Evolutionary conservation across 2,888 invertebrate genomes (phyloP).

Genomic region (Orthosia gracilis): DNA sequence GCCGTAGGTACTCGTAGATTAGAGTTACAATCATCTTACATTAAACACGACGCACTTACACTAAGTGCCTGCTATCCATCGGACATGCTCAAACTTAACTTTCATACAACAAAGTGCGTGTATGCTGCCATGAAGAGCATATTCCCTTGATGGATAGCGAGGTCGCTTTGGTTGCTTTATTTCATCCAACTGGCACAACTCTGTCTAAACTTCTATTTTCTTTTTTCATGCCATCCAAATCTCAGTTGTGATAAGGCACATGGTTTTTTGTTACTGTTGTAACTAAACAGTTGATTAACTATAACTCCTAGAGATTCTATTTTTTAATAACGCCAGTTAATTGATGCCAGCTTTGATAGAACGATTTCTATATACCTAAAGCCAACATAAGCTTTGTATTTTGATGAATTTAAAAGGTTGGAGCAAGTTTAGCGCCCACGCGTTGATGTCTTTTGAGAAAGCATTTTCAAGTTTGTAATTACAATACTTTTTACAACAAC

Average conservation of each 20-base stretch:
- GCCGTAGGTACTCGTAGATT: slow-evolving; percentile 46
- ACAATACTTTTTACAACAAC: slow-evolving; percentile 19
- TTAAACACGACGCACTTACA: slow-evolving; percentile 79
- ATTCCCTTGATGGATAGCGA: slow-evolving; percentile 74
- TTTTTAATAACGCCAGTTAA: slow-evolving; percentile 64
- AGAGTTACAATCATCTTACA: slow-evolving; percentile 65
- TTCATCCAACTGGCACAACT: slow-evolving; percentile 83
- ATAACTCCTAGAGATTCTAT: slow-evolving; percentile 75
- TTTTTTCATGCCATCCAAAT: slow-evolving; percentile 81
- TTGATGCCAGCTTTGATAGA: slow-evolving; percentile 46
- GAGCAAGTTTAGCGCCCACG: slow-evolving; percentile 17
- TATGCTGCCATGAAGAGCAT: slow-evolving; percentile 31
- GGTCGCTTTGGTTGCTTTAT: slow-evolving; percentile 78
- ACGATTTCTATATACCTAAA: slow-evolving; percentile 13
- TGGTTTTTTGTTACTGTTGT: slow-evolving; percentile 85
- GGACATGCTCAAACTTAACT: slow-evolving; percentile 49
- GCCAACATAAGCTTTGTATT: slow-evolving; percentile 25
- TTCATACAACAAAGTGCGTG: slow-evolving; percentile 35
- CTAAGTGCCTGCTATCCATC: slow-evolving; percentile 76
- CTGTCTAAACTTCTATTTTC: slow-evolving; percentile 82
- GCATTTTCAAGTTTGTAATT: not conserved
- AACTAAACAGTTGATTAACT: slow-evolving; percentile 89
- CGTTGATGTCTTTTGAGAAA: slow-evolving; percentile 23
- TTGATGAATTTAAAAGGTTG: slow-evolving; percentile 16
- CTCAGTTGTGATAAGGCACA: slow-evolving; percentile 81